Conservation (phyloP, 2,888 invertebrate species). For the Tiliacea aurago region DNA sequence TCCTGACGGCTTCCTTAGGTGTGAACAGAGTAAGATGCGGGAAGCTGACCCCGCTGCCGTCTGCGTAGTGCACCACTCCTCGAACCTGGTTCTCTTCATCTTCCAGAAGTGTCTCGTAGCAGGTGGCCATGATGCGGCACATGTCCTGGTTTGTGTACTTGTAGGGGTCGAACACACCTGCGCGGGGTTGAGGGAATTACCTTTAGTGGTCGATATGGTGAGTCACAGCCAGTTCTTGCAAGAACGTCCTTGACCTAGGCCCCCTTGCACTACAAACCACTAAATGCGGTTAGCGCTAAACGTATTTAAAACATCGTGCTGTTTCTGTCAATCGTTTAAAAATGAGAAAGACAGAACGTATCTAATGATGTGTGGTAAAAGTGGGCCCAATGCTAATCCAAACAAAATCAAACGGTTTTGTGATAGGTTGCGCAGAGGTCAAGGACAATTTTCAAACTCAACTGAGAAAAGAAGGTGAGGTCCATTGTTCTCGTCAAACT, state of each 20-base stretch:
- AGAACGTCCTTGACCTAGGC: neutral
- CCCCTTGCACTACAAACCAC: neutral
- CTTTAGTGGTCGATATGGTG: neutral
- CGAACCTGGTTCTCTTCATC: conserved; percentile 95
- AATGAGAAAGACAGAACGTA: neutral
- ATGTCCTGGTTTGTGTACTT: conserved; percentile 94
- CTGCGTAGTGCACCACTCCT: conserved; percentile 95
- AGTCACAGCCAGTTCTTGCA: neutral
- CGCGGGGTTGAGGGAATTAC: conserved; percentile 8
- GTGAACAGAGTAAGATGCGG: conserved; percentile 94
- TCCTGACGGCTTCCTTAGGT: conserved; percentile 94
- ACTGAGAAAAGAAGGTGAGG: neutral
- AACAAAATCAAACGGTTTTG: neutral
- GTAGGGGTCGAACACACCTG: conserved; percentile 95
- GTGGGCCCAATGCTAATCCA: neutral
- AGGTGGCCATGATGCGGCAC: conserved; percentile 94
- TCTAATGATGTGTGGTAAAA: neutral
- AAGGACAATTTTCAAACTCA: neutral
- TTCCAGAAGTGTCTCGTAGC: conserved; percentile 95
- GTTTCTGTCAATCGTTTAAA: neutral
- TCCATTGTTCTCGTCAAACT: conserved; percentile 11
- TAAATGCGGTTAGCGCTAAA: neutral
- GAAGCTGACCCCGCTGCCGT: conserved; percentile 94
- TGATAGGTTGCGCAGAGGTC: neutral
- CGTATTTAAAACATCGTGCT: too few relatives aligned